These are phyloP conservation scores for Microcebus murinus DNA, from an alignment of 2,113 vertebrate species.

Conservation along the genomic window DNA sequence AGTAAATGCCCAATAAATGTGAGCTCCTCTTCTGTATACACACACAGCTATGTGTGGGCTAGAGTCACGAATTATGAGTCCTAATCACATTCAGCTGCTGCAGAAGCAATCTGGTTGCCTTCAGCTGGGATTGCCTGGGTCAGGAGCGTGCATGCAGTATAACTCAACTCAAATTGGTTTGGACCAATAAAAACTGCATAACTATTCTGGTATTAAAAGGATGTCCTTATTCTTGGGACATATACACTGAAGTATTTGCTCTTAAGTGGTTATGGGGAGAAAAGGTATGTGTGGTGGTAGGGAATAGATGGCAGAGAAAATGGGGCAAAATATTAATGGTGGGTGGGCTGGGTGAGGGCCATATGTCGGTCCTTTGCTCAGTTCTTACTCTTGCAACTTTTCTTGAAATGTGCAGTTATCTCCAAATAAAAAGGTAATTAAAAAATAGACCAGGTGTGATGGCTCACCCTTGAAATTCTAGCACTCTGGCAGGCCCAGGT, in stretches of 20 bases:
- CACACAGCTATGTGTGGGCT: neutral
- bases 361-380: neutral
- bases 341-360: neutral
- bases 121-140: neutral
- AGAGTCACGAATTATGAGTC: neutral
- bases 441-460: neutral
- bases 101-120: neutral
- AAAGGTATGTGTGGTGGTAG: neutral
- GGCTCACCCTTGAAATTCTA: too few relatives aligned
- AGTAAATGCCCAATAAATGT: neutral
- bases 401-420: slow-evolving; percentile 2
- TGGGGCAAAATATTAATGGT: neutral
- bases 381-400: neutral
- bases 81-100: neutral
- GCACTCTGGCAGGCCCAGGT: too few relatives aligned
- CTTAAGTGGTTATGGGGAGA: neutral
- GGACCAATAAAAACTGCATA: neutral
- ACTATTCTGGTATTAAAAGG: neutral
- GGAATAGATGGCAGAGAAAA: neutral
- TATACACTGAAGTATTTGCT: slow-evolving; percentile 1
- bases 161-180: neutral
- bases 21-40: neutral
- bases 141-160: neutral
- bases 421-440: slow-evolving; percentile 5
- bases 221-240: slow-evolving; percentile 16